Evolutionary conservation across 1,140 invertebrate genomes (phyloP).

Genomic region (Phymorhynchus buccinoides): DNA sequence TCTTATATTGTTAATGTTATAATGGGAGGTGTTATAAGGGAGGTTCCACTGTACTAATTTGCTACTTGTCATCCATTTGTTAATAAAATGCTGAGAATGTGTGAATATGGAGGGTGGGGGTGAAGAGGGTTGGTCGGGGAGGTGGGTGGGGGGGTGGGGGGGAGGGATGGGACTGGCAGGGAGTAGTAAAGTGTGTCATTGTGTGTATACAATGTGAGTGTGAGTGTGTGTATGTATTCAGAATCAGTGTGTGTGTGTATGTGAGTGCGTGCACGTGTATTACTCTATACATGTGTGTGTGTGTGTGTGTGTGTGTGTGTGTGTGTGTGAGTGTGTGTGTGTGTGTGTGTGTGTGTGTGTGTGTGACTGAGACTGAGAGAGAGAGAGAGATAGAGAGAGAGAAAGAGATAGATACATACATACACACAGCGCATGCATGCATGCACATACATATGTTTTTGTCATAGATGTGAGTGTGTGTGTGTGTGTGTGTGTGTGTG

Average conservation of each 20-base stretch:
- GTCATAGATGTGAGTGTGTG: neutral
- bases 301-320: constrained; percentile 30
- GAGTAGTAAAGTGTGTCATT: too few relatives aligned
- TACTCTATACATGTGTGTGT: constrained; percentile 12
- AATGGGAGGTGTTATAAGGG: too few relatives aligned
- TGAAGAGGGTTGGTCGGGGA: too few relatives aligned
- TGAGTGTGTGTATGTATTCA: constrained; percentile 7
- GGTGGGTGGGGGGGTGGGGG: too few relatives aligned
- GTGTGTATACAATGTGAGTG: neutral
- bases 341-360: constrained; percentile 29
- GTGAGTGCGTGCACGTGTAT: constrained; percentile 16
- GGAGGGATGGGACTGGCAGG: too few relatives aligned
- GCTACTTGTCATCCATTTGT: too few relatives aligned
- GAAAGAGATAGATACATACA: neutral
- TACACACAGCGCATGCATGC: neutral
- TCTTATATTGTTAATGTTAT: too few relatives aligned
- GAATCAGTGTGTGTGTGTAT: constrained; percentile 26
- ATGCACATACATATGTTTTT: neutral
- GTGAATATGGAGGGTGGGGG: too few relatives aligned
- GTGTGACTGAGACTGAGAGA: neutral
- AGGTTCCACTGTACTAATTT: too few relatives aligned
- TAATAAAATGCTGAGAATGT: too few relatives aligned
- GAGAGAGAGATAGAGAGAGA: neutral
- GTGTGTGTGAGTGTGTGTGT: neutral
- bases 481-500: neutral